Conservation (phyloP, 2,888 invertebrate species). For the Anodontia alba region DNA sequence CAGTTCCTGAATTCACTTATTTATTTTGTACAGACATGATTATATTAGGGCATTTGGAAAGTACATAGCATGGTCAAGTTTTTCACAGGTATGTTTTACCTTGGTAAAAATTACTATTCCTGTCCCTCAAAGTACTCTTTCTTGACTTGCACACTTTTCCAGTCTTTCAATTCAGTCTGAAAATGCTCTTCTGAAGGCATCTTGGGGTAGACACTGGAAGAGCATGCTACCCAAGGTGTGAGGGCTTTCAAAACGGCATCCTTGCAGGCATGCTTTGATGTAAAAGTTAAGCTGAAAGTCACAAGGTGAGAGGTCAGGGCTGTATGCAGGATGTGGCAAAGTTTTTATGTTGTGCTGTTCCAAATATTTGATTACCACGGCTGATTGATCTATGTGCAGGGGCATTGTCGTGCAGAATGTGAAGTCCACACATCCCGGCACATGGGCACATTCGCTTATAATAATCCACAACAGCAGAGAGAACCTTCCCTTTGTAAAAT, state of each 20-base stretch:
- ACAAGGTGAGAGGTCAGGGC: background rate
- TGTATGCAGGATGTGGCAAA: slow-evolving; percentile 18
- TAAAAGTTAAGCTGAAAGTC: slow-evolving; percentile 7
- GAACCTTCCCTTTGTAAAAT: slow-evolving; percentile 9
- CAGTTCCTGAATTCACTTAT: too few species aligned
- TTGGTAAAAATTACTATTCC: background rate
- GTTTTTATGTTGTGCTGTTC: background rate
- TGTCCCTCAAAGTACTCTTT: slow-evolving; percentile 9
- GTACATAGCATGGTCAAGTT: slow-evolving; percentile 7
- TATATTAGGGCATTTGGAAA: slow-evolving; percentile 18
- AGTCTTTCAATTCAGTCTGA: background rate
- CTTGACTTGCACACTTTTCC: slow-evolving; percentile 10
- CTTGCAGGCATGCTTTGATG: background rate
- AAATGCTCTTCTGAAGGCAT: slow-evolving; percentile 23
- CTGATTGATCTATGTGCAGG: slow-evolving; percentile 12
- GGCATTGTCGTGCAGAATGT: slow-evolving; percentile 2
- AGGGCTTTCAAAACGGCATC: slow-evolving; percentile 7
- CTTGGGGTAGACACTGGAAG: background rate
- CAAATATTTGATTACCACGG: background rate
- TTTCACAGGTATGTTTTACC: background rate
- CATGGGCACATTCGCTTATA: background rate
- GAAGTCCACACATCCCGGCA: background rate
- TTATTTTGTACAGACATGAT: too few species aligned
- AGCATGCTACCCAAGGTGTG: background rate
- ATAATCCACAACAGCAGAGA: slow-evolving; percentile 15